Evolutionary conservation across 2,888 invertebrate genomes (phyloP).

Genomic region (Aleiodes leptofemur): DNA sequence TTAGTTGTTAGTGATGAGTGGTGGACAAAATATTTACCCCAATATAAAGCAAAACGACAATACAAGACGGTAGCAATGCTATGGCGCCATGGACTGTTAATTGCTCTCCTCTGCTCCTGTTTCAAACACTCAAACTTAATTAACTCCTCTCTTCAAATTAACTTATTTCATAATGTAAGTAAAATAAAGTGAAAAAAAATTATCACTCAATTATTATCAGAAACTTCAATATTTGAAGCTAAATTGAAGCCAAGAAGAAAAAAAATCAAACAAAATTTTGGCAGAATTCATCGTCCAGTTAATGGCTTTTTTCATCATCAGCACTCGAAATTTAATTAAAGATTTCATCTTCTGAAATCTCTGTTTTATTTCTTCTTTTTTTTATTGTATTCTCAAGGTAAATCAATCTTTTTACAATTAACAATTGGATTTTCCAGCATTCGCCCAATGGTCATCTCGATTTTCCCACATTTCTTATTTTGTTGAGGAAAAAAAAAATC

Average conservation of each 20-base stretch:
- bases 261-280: slow-evolving; percentile 33
- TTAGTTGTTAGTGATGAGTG: slow-evolving; percentile 57
- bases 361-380: slow-evolving; percentile 3
- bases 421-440: slow-evolving; percentile 35
- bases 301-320: slow-evolving; percentile 59
- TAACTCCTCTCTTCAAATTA: not conserved
- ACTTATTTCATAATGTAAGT: slow-evolving; percentile 23
- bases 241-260: no score
- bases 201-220: not conserved
- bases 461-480: not conserved
- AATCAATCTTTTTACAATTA: slow-evolving; percentile 34
- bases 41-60: slow-evolving; percentile 74
- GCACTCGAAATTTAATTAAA: not conserved
- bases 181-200: not conserved
- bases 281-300: slow-evolving; percentile 52
- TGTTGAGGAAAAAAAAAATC: slow-evolving; percentile 28
- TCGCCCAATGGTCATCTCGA: slow-evolving; percentile 8
- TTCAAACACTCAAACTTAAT: slow-evolving; percentile 71
- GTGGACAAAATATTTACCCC: slow-evolving; percentile 72
- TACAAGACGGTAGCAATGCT: slow-evolving; percentile 74
- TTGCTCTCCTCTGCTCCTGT: slow-evolving; percentile 74
- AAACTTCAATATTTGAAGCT: not conserved
- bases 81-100: slow-evolving; percentile 73
- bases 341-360: slow-evolving; percentile 10
- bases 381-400: slow-evolving; percentile 33